These are phyloP conservation scores for Cryptomyrus ogoouensis DNA, from an alignment of 2,113 vertebrate species.

Conservation along the genomic window DNA sequence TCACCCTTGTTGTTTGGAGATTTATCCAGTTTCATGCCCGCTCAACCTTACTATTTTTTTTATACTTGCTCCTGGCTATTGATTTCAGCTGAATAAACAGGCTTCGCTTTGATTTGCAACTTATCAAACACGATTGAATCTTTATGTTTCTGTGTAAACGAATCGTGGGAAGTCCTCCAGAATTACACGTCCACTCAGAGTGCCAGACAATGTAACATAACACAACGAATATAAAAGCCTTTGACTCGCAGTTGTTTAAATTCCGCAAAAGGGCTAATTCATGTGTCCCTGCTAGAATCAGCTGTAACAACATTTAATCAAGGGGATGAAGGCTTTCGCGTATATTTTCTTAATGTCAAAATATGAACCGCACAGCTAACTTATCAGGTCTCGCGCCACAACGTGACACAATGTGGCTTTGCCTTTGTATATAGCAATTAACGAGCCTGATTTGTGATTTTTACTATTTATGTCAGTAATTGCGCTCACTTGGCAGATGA, in stretches of 20 bases:
- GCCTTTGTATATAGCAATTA: conserved; percentile 32
- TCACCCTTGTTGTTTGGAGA: conserved; percentile 71
- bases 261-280: conserved; percentile 71
- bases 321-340: conserved; percentile 74
- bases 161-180: conserved; percentile 69
- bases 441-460: background rate
- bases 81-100: conserved; percentile 80
- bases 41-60: conserved; percentile 39
- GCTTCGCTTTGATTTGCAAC: conserved; percentile 80
- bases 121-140: conserved; percentile 83
- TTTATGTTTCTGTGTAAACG: conserved; percentile 78
- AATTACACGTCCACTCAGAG: conserved; percentile 58
- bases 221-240: conserved; percentile 76
- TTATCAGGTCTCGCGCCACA: conserved; percentile 59
- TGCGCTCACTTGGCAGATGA: background rate
- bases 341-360: conserved; percentile 79
- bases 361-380: conserved; percentile 66
- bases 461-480: background rate
- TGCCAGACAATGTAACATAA: conserved; percentile 82
- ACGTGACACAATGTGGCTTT: conserved; percentile 64
- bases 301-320: conserved; percentile 87
- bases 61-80: conserved; percentile 70
- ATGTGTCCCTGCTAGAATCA: conserved; percentile 74
- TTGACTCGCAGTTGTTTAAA: conserved; percentile 77
- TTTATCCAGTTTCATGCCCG: conserved; percentile 72